phyloP scores from a whole-genome alignment of 2,888 invertebrate genomes.

The Salticus scenicus region DNA sequence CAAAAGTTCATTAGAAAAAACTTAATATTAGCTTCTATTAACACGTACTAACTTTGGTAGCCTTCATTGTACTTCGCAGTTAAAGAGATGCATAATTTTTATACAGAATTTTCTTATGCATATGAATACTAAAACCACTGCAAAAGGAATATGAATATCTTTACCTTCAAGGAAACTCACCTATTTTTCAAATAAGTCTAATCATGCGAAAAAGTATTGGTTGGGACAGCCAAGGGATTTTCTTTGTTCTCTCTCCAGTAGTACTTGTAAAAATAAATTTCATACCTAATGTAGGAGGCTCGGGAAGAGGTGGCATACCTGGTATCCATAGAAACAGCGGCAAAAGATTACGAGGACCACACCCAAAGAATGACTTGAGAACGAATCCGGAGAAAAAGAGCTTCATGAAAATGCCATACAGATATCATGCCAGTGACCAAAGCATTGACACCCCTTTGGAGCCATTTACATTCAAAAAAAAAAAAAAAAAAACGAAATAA shows the following conservation, averaged over 20 bases:
- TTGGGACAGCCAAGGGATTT: neutral
- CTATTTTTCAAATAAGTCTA: neutral
- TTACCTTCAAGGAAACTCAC: too few relatives aligned
- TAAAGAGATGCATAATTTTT: too few relatives aligned
- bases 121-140: too few relatives aligned
- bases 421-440: neutral
- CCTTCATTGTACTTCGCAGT: too few relatives aligned
- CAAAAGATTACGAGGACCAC: conserved; percentile 57
- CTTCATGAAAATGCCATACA: neutral
- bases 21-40: too few relatives aligned
- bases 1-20: too few relatives aligned
- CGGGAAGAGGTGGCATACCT: neutral
- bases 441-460: neutral
- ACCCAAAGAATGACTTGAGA: conserved; percentile 42
- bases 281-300: conserved; percentile 4
- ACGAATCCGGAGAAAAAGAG: neutral
- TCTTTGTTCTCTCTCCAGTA: neutral
- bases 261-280: too few relatives aligned
- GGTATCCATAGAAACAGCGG: conserved; percentile 40
- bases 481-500: too few relatives aligned
- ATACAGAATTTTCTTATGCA: too few relatives aligned
- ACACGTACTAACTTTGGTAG: too few relatives aligned
- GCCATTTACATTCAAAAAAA: too few relatives aligned
- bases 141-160: too few relatives aligned
- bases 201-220: neutral